Base-by-base conservation (phyloP, 2,797 vertebrate genomes). In the Danionella dracula region DNA sequence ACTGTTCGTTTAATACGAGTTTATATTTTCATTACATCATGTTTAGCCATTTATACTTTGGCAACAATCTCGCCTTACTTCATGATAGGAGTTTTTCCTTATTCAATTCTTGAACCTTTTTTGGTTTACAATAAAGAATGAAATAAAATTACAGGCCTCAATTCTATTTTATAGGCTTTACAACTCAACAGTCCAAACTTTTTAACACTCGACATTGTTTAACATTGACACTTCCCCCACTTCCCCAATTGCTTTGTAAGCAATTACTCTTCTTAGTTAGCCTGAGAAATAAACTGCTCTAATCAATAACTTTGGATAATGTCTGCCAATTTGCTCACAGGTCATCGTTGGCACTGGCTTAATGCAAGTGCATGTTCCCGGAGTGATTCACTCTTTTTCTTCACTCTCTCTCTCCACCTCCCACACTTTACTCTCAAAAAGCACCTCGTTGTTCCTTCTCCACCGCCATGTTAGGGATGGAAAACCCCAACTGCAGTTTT, bases 311-410 rank as follows among this genome's bases (percentile, higher is more conserved):
- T 86, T 85, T 72, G 86, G 23, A 83, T 86, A 87, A 89, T 89
- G 87, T 90, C 88, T 88, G 82, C 82, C 87, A 92, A 92, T 92
- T 93, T 92, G 88, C 87, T 92, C 84, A 88, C 90, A 90, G 90
- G 87, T 79, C 88, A 86, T 88, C 86, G 89, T 82, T 89, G 83
- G 75, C 75, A 76, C 82, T 79, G 76, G 76, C 80, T 79, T 84
- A 82, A 85, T 88, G 81, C 82, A 84, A 87, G 84, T 83, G 80
- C 78, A 83, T 73, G 79, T 79, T 84, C 78, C 82, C 69, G 27
- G 74, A 81, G 80, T 84, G 81, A 83, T 81, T 60, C 75, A 79
- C 80, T 86, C 77, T 37, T 44, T 8, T 50, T 56, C 56, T 35
- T 37, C 57, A 35, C 61, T 55, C 55, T 35, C 64, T 37, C 57